Conservation (phyloP, 53 echinoderm and acorn worm genomes). For the Luidia sarsii region DNA sequence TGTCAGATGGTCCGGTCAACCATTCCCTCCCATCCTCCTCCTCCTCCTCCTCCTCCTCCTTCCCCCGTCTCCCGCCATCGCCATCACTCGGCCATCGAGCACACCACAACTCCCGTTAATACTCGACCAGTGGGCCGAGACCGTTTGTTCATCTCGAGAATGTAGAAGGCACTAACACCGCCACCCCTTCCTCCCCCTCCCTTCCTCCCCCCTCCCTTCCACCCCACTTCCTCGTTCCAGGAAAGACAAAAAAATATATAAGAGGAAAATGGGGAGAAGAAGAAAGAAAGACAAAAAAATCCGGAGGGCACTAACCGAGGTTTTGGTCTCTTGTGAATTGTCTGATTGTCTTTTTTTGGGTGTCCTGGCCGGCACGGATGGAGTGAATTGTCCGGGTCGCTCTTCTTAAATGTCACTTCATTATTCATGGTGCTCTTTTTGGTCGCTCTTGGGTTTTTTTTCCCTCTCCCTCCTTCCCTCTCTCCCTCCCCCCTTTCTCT, state of each 20-base stretch:
- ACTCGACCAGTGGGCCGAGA: conserved; percentile 6
- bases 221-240: too few species aligned
- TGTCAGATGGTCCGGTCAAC: background rate
- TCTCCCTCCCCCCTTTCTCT: too few species aligned
- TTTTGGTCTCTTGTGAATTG: conserved; percentile 4
- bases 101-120: background rate
- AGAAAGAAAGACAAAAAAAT: background rate
- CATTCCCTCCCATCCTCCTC: background rate
- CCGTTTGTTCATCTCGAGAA: conserved; percentile 3
- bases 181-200: background rate
- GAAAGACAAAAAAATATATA: too few species aligned
- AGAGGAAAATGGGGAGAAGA: background rate
- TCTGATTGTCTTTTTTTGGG: conserved; percentile 46
- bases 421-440: conserved; percentile 39
- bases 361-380: conserved; percentile 40
- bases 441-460: conserved; percentile 40
- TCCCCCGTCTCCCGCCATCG: background rate
- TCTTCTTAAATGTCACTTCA: conserved; percentile 47
- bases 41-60: background rate
- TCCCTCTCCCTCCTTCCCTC: background rate
- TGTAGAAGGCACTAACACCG: too few species aligned
- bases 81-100: background rate
- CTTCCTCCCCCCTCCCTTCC: too few species aligned
- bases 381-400: background rate
- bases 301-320: conserved; percentile 48